These are phyloP conservation scores for Sceloporus undulatus DNA, from an alignment of 2,113 vertebrate species.

Conservation along the genomic window DNA sequence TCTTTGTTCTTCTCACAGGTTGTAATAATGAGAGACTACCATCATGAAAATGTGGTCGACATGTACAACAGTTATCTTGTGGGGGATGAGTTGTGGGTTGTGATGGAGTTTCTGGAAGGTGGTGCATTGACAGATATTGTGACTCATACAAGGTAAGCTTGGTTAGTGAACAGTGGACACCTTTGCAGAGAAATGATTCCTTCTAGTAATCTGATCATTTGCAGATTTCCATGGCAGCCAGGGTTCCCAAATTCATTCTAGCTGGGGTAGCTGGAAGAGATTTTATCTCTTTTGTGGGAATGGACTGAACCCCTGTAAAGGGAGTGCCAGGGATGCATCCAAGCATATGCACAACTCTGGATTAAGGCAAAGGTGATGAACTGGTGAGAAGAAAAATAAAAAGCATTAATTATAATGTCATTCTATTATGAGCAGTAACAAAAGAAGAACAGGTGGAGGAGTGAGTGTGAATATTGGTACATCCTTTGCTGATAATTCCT, in stretches of 20 bases:
- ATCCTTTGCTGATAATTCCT: background rate
- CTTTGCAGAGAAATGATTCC: background rate
- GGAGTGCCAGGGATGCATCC: background rate
- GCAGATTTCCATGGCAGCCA: background rate
- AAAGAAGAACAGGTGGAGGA: background rate
- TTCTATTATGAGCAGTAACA: background rate
- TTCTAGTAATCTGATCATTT: background rate
- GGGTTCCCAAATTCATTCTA: background rate
- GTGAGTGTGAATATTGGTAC: background rate
- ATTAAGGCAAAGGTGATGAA: background rate
- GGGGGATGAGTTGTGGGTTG: conserved; percentile 96
- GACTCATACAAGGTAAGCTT: conserved; percentile 93
- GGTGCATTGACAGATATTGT: conserved; percentile 98
- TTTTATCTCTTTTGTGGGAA: background rate
- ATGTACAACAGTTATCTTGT: conserved; percentile 99
- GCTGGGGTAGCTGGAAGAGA: background rate
- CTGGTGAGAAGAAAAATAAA: background rate
- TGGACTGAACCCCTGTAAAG: background rate
- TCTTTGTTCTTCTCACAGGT: conserved; percentile 79
- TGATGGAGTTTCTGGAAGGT: conserved; percentile 99
- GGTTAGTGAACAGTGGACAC: background rate
- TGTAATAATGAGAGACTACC: conserved; percentile 99
- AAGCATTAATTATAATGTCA: background rate
- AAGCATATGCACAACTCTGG: background rate
- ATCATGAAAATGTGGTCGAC: conserved; percentile 98